These are phyloP conservation scores for Panthera leo DNA, from an alignment of 2,113 vertebrate species.

Conservation along the genomic window DNA sequence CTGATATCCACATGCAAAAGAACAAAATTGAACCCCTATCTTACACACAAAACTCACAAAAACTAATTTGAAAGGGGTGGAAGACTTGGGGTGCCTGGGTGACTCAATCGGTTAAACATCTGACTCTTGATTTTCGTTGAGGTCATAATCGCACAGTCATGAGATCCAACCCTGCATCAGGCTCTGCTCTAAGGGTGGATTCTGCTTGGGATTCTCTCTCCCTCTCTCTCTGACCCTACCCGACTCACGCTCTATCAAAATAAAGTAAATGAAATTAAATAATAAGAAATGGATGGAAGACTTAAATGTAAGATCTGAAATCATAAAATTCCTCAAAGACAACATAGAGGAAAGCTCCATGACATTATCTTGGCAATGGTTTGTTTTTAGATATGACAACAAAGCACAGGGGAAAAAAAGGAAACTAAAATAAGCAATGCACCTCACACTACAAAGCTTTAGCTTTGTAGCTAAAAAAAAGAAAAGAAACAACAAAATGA, in stretches of 20 bases:
- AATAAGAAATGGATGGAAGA: too few species aligned
- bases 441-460: background rate
- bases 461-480: background rate
- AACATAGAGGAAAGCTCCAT: background rate
- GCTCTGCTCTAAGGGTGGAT: too few species aligned
- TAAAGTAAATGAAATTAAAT: too few species aligned
- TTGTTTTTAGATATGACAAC: background rate
- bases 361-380: background rate
- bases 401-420: background rate
- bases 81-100: too few species aligned
- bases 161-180: too few species aligned
- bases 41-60: background rate
- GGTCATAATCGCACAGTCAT: too few species aligned
- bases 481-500: background rate
- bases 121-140: too few species aligned
- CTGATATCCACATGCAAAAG: background rate
- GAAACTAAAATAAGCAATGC: background rate
- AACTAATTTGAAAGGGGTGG: background rate
- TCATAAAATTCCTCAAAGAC: background rate
- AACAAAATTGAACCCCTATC: background rate
- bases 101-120: too few species aligned
- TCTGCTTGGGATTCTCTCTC: too few species aligned
- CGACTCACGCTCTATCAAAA: too few species aligned
- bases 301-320: background rate
- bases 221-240: too few species aligned